These are phyloP conservation scores for Chamaea fasciata DNA, from an alignment of 2,113 vertebrate genomes.

Conservation along the genomic window DNA sequence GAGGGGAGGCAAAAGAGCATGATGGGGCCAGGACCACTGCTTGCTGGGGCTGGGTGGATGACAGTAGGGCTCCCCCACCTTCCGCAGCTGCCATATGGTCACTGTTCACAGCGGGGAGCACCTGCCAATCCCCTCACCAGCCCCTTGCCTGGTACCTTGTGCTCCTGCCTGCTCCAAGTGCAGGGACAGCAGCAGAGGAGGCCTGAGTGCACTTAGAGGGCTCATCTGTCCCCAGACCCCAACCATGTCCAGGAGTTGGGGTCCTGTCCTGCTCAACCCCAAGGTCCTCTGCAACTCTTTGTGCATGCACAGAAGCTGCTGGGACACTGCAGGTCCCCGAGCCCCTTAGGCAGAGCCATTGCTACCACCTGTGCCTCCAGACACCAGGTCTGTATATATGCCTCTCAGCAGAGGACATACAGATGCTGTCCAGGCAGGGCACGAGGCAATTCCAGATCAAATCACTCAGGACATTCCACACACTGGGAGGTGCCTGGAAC, in stretches of 20 bases:
- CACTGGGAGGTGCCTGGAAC: background rate
- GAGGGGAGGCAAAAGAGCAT: background rate
- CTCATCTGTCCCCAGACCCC: background rate
- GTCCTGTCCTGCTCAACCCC: background rate
- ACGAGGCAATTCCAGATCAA: background rate
- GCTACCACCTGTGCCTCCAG: accelerated
- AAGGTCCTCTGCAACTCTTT: accelerated
- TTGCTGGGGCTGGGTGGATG: too few relatives aligned
- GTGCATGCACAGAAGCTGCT: background rate
- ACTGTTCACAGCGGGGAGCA: background rate
- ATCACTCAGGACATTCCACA: background rate
- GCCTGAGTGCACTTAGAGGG: accelerated
- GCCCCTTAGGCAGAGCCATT: background rate
- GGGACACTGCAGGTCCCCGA: background rate
- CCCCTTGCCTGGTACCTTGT: background rate
- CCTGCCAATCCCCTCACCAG: accelerated
- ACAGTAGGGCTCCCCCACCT: background rate
- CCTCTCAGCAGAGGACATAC: accelerated
- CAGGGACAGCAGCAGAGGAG: background rate
- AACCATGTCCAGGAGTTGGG: background rate
- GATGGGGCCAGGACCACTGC: background rate
- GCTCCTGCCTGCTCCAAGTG: accelerated
- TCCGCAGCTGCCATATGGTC: accelerated
- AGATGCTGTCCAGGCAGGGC: too few relatives aligned
- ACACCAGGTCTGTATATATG: accelerated